phyloP scores from a whole-genome alignment of 2,113 vertebrate species.

The Pseudorectes ferrugineus region DNA sequence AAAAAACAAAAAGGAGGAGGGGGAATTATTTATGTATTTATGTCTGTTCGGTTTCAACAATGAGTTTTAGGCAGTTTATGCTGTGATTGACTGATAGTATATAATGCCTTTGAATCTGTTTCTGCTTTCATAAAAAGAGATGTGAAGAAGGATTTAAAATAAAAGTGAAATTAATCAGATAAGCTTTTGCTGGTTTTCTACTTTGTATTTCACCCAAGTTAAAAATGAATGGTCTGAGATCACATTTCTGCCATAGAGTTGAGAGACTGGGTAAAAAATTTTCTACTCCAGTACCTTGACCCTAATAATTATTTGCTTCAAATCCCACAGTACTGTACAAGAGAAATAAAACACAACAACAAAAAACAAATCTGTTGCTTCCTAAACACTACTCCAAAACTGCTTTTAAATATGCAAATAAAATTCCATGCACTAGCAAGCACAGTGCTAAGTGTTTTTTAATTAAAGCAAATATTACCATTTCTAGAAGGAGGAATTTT shows the following conservation, averaged over 20 bases:
- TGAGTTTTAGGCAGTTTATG: background rate
- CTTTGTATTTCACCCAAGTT: background rate
- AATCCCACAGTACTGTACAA: background rate
- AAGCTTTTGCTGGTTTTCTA: background rate
- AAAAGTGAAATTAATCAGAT: background rate
- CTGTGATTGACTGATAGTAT: background rate
- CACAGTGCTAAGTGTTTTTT: background rate
- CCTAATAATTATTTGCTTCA: background rate
- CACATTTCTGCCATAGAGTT: background rate
- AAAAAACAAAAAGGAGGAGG: accelerated
- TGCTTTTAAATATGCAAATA: background rate
- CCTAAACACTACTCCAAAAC: background rate
- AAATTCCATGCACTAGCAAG: background rate
- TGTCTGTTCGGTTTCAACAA: background rate
- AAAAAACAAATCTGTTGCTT: background rate
- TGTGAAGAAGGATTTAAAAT: conserved; percentile 2
- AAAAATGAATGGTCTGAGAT: background rate
- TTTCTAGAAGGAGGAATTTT: background rate
- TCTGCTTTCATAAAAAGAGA: background rate
- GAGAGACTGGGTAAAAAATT: background rate
- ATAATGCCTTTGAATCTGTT: background rate
- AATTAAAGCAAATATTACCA: background rate
- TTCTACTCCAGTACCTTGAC: background rate
- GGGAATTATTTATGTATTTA: background rate
- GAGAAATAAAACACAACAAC: background rate